A percentile compares a stretch with the other conserved stretches of the same genome.
These are phyloP conservation scores for Sclerodermus sp. DNA, from an alignment of 2,888 invertebrate species.

Conservation along the genomic window DNA sequence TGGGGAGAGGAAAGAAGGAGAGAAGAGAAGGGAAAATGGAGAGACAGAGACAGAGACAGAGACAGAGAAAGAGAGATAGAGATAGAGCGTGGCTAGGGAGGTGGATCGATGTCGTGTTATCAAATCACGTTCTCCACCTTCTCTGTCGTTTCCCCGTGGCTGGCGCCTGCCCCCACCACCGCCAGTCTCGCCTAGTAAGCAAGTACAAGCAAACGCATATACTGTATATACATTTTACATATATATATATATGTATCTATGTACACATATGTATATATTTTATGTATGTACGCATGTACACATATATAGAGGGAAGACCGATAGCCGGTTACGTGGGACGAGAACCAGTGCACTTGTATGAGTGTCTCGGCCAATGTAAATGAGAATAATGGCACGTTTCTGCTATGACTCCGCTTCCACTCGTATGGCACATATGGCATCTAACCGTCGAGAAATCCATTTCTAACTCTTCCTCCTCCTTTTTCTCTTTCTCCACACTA, in stretches of 20 bases:
- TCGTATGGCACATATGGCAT: no score
- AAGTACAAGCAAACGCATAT: neutral
- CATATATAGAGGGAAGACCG: no score
- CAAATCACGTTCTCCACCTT: slow-evolving; percentile 33
- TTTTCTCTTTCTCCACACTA: no score
- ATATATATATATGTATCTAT: slow-evolving; percentile 1
- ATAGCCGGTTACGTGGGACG: no score
- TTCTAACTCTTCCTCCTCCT: no score
- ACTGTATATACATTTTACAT: no score
- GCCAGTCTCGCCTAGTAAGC: neutral
- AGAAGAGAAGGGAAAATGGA: neutral
- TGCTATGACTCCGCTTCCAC: neutral
- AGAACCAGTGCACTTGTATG: no score
- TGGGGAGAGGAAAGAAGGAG: neutral
- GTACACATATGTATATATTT: neutral
- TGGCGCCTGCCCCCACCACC: slow-evolving; percentile 4
- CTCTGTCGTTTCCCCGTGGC: slow-evolving; percentile 11
- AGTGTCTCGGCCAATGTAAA: slow-evolving; percentile 6
- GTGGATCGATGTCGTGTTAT: slow-evolving; percentile 30
- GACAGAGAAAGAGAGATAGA: slow-evolving; percentile 5
- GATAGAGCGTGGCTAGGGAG: slow-evolving; percentile 4
- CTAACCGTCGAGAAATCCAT: no score
- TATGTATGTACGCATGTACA: no score
- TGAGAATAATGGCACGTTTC: slow-evolving; percentile 10
- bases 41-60: slow-evolving; percentile 11